Percentiles rank a stretch among this genome's conserved stretches.
These are phyloP conservation scores for Vombatus ursinus DNA, from an alignment of 2,113 vertebrate genomes.

Conservation along the genomic window DNA sequence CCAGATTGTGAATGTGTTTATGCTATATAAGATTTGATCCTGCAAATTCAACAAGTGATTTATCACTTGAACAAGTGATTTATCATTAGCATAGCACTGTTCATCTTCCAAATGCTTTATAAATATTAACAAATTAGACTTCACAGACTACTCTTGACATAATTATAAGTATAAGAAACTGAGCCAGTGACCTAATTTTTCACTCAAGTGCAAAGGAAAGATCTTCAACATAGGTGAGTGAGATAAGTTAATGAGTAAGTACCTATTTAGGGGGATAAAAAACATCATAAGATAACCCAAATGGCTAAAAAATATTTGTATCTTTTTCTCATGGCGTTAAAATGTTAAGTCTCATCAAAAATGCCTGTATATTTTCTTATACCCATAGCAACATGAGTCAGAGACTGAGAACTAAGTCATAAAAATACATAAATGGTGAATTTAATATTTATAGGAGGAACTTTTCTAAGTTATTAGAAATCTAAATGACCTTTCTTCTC, in stretches of 20 bases:
- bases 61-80: neutral
- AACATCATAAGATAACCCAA: neutral
- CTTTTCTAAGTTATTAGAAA: neutral
- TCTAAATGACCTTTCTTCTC: neutral
- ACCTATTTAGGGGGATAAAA: neutral
- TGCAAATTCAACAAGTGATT: slow-evolving; percentile 5
- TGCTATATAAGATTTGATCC: slow-evolving; percentile 17
- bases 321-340: neutral
- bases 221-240: neutral
- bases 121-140: slow-evolving; percentile 28
- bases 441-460: neutral
- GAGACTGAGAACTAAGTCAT: neutral
- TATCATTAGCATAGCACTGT: neutral
- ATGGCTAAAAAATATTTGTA: neutral
- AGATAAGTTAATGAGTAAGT: neutral
- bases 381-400: neutral
- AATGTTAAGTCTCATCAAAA: slow-evolving; percentile 6
- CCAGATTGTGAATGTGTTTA: neutral
- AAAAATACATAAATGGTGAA: neutral
- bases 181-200: neutral
- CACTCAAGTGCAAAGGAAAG: neutral
- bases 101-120: slow-evolving; percentile 5
- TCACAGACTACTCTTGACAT: neutral
- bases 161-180: slow-evolving; percentile 19
- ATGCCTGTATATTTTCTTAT: neutral